Evolutionary conservation across 2,113 vertebrate species (phyloP).

Genomic region (Uropsilus gracilis): DNA sequence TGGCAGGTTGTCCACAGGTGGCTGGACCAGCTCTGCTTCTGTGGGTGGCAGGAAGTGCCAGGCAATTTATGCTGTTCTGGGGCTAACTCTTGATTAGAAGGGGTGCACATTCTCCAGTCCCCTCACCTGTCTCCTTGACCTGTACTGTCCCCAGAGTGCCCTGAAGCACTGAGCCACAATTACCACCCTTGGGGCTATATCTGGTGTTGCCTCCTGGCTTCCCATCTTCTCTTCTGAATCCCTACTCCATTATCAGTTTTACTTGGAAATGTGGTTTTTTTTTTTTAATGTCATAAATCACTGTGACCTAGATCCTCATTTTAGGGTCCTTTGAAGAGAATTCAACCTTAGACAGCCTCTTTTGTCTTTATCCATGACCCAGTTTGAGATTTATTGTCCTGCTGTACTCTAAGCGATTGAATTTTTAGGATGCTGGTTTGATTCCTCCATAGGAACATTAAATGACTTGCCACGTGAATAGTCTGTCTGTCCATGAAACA

Average conservation of each 20-base stretch:
- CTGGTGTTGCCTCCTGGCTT: not conserved
- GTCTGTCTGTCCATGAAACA: not conserved
- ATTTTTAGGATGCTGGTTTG: not conserved
- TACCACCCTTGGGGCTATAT: not conserved
- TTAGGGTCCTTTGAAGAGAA: not conserved
- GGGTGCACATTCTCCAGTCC: not conserved
- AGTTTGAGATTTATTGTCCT: not conserved
- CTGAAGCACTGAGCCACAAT: not conserved
- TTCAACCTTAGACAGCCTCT: not conserved
- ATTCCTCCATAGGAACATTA: not conserved
- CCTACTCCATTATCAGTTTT: not conserved
- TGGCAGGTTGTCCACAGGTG: not conserved
- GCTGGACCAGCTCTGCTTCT: not conserved
- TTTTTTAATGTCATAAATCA: not conserved
- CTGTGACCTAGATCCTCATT: not conserved
- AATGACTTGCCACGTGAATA: not conserved
- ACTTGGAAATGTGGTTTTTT: not conserved
- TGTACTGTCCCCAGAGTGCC: not conserved
- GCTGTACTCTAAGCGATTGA: not conserved
- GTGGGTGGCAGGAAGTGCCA: not conserved
- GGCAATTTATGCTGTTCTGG: not conserved
- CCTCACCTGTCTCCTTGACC: not conserved
- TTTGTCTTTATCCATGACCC: not conserved
- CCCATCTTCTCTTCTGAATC: not conserved
- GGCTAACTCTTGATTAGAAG: too few relatives aligned